These are phyloP conservation scores for Cheumatopsyche charites DNA, from an alignment of 1,140 invertebrate genomes.

Conservation along the genomic window DNA sequence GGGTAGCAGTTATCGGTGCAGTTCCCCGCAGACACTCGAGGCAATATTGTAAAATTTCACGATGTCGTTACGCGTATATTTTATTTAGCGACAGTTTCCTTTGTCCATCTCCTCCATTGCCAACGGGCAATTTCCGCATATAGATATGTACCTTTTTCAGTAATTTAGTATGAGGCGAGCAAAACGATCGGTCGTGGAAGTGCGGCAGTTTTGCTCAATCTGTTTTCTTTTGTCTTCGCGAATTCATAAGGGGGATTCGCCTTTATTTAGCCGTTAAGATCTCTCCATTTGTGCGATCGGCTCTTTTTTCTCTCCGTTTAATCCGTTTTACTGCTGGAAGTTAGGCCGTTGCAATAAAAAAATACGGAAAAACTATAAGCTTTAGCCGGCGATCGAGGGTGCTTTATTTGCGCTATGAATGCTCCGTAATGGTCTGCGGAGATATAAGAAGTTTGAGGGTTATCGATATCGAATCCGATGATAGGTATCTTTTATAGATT, in stretches of 20 bases:
- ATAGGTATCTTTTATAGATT: no score
- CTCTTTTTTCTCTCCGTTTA: background rate
- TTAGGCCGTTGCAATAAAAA: background rate
- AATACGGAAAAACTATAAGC: conserved; percentile 6
- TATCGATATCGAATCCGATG: no score
- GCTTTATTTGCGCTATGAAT: no score
- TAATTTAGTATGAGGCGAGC: background rate
- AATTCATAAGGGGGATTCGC: conserved; percentile 14
- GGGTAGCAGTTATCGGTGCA: background rate
- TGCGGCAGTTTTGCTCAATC: background rate
- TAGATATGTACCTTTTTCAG: no score
- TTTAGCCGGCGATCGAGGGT: background rate
- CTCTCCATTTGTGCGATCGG: conserved; percentile 6
- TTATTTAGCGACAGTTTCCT: conserved; percentile 8
- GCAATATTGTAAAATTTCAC: conserved; percentile 17
- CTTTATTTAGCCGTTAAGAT: conserved; percentile 24
- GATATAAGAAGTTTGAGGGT: no score
- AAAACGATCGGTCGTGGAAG: background rate
- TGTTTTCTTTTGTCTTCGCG: background rate
- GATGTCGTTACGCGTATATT: conserved; percentile 4
- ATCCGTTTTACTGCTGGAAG: background rate
- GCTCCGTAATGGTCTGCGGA: no score
- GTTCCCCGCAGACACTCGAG: background rate
- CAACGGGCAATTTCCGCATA: background rate
- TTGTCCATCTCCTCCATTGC: background rate